phyloP scores from a whole-genome alignment of 2,113 vertebrate species.

The Numenius arquata region DNA sequence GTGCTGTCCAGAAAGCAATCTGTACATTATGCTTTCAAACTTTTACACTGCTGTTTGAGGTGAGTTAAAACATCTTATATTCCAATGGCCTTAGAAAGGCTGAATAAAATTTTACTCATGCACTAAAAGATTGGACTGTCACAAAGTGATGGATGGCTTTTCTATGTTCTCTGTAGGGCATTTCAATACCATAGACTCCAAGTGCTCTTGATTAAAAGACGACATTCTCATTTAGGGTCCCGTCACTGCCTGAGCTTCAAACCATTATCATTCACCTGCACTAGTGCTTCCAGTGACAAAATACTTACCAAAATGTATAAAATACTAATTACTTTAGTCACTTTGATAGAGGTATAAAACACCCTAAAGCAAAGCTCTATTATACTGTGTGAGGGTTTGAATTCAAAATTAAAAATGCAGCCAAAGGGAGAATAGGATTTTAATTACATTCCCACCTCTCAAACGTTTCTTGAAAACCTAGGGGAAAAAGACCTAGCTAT shows the following conservation, averaged over 20 bases:
- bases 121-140: slow-evolving; percentile 56
- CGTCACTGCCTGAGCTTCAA: slow-evolving; percentile 43
- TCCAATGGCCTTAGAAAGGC: slow-evolving; percentile 26
- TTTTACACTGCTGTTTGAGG: neutral
- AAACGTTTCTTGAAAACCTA: neutral
- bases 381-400: neutral
- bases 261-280: slow-evolving; percentile 56
- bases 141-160: slow-evolving; percentile 63
- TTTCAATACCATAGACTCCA: slow-evolving; percentile 53
- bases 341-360: slow-evolving; percentile 43
- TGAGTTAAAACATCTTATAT: neutral
- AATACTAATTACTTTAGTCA: slow-evolving; percentile 63
- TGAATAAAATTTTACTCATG: slow-evolving; percentile 54
- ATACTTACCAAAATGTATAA: slow-evolving; percentile 56
- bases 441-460: slow-evolving; percentile 40
- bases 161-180: slow-evolving; percentile 52
- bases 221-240: slow-evolving; percentile 54
- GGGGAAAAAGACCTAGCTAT: slow-evolving; percentile 8
- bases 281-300: slow-evolving; percentile 48
- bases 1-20: neutral
- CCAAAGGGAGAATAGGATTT: slow-evolving; percentile 48
- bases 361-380: slow-evolving; percentile 47
- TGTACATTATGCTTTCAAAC: neutral
- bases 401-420: slow-evolving; percentile 56
- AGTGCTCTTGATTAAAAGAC: slow-evolving; percentile 62